These are phyloP conservation scores for Lepidonotus clava DNA, from an alignment of 2,888 invertebrate genomes.

Conservation along the genomic window DNA sequence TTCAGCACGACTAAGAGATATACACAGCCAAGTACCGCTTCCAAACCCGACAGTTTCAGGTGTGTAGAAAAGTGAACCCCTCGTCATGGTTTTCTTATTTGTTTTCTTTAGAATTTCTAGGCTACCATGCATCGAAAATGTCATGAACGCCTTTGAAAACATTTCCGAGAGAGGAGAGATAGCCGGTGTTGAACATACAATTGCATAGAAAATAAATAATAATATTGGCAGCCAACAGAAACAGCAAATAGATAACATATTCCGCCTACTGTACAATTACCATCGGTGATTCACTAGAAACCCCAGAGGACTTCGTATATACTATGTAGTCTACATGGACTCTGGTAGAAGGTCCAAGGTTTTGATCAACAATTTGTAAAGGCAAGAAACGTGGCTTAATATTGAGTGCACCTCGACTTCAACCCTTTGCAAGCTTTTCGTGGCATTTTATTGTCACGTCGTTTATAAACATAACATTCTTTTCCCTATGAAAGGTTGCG, in stretches of 20 bases:
- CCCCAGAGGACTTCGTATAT: neutral
- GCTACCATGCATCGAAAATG: neutral
- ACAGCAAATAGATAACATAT: neutral
- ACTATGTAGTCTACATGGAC: neutral
- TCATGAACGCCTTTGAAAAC: neutral
- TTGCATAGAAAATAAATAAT: neutral
- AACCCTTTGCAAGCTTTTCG: neutral
- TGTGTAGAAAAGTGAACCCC: no score
- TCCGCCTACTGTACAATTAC: neutral
- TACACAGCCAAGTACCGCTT: neutral
- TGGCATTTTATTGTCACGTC: neutral
- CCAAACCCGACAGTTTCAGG: neutral
- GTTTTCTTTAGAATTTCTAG: neutral
- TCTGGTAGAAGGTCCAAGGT: neutral
- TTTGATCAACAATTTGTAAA: neutral
- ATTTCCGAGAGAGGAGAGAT: neutral
- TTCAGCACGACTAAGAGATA: neutral
- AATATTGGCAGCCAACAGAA: neutral
- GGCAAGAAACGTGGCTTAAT: conserved; percentile 26
- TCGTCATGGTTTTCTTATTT: neutral
- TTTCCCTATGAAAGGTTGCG: no score
- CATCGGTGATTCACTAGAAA: no score
- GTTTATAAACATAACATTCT: neutral
- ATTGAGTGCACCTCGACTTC: neutral
- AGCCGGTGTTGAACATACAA: neutral